A percentile compares a stretch with the other conserved stretches of the same genome.
phyloP scores from a whole-genome alignment of 2,888 invertebrate species.

The Magallana nippona region DNA sequence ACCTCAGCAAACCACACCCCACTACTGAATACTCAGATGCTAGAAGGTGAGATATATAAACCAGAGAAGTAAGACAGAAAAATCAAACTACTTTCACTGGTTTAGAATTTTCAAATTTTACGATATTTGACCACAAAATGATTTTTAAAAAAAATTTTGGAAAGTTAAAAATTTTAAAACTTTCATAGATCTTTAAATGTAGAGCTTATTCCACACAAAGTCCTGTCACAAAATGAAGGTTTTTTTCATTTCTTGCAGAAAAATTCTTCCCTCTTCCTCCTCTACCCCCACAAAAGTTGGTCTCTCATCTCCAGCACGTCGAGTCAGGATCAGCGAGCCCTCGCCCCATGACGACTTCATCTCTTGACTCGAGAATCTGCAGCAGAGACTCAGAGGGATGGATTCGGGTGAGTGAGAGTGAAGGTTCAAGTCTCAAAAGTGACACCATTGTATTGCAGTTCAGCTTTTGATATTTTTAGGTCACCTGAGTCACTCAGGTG shows the following conservation, averaged over 20 bases:
- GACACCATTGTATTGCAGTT: too few species aligned
- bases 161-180: background rate
- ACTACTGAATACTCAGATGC: conserved; percentile 60
- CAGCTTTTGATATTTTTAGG: too few species aligned
- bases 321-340: conserved; percentile 49
- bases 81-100: too few species aligned
- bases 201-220: too few species aligned
- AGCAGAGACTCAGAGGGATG: conserved; percentile 62
- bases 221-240: background rate
- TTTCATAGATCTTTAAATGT: background rate
- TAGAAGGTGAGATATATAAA: conserved; percentile 35
- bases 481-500: too few species aligned
- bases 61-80: background rate
- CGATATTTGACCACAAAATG: too few species aligned
- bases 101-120: too few species aligned
- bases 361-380: conserved; percentile 68
- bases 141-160: too few species aligned
- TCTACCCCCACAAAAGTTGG: conserved; percentile 35
- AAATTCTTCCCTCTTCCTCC: conserved; percentile 57
- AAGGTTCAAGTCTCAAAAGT: background rate
- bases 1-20: conserved; percentile 54
- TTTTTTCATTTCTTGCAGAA: conserved; percentile 54
- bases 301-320: conserved; percentile 52
- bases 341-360: conserved; percentile 68
- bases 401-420: conserved; percentile 40